A percentile compares a stretch with the other conserved stretches of the same genome.
Conservation (phyloP, 2,113 vertebrate species). For the Gadus macrocephalus region DNA sequence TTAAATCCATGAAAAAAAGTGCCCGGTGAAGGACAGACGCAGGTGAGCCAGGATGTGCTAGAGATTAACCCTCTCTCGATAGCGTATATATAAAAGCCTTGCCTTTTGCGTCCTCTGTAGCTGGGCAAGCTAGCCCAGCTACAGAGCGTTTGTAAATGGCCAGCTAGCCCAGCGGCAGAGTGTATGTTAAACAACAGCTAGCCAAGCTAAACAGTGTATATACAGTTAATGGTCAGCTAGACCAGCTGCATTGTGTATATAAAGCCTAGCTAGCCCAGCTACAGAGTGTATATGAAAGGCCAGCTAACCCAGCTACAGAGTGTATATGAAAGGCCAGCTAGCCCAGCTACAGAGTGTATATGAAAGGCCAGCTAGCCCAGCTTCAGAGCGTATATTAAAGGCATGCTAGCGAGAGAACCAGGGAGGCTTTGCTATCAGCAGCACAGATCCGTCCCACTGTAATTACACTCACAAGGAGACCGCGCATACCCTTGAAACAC, state of each 20-base stretch:
- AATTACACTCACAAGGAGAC: slow-evolving; percentile 66
- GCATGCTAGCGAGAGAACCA: slow-evolving; percentile 24
- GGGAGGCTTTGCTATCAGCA: slow-evolving; percentile 45
- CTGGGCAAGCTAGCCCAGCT: slow-evolving; percentile 19
- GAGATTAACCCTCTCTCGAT: neutral
- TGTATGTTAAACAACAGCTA: slow-evolving; percentile 25
- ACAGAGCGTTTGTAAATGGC: no score
- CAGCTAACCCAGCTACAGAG: neutral
- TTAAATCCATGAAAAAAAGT: slow-evolving; percentile 20
- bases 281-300: neutral
- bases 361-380: slow-evolving; percentile 24
- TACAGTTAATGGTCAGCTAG: slow-evolving; percentile 5
- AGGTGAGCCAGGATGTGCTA: slow-evolving; percentile 5
- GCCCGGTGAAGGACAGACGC: slow-evolving; percentile 7
- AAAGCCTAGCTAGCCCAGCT: no score
- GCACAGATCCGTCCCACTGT: slow-evolving; percentile 51
- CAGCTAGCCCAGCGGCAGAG: slow-evolving; percentile 30
- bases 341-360: no score
- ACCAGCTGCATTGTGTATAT: no score
- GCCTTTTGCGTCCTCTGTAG: neutral
- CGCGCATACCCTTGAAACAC: slow-evolving; percentile 62
- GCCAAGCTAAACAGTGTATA: slow-evolving; percentile 25
- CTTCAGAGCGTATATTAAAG: slow-evolving; percentile 31
- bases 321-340: slow-evolving; percentile 17
- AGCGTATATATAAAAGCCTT: slow-evolving; percentile 20